Conservation (phyloP, 2,113 vertebrate species). For the Thermophis baileyi region DNA sequence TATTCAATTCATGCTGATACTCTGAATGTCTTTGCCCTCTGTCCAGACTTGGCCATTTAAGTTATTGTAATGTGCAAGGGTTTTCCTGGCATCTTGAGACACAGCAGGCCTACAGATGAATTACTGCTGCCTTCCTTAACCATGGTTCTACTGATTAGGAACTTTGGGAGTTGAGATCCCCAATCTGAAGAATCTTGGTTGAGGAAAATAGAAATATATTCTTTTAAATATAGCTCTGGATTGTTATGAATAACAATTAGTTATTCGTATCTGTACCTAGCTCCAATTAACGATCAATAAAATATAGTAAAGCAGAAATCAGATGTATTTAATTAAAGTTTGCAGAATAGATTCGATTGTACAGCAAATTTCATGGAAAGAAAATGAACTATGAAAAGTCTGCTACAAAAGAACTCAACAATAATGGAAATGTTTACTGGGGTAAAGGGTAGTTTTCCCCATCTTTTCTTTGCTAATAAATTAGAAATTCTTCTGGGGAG, state of each 20-base stretch:
- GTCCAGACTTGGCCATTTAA: conserved; percentile 13
- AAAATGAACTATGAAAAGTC: neutral
- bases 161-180: neutral
- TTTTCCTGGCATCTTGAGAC: neutral
- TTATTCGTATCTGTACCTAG: neutral
- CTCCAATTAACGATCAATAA: neutral
- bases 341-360: neutral
- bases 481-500: neutral
- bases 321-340: neutral
- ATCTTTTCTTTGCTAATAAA: neutral
- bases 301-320: neutral
- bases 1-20: neutral
- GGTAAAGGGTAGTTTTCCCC: neutral
- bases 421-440: neutral
- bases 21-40: conserved; percentile 2
- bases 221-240: neutral
- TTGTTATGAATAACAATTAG: neutral
- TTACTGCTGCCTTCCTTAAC: neutral
- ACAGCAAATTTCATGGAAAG: neutral
- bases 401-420: neutral
- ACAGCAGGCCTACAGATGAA: neutral
- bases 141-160: neutral
- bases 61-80: neutral
- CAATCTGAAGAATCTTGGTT: neutral
- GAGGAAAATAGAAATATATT: neutral